Base-by-base conservation (phyloP, 2,888 invertebrate species). In the Teleogryllus oceanicus region DNA sequence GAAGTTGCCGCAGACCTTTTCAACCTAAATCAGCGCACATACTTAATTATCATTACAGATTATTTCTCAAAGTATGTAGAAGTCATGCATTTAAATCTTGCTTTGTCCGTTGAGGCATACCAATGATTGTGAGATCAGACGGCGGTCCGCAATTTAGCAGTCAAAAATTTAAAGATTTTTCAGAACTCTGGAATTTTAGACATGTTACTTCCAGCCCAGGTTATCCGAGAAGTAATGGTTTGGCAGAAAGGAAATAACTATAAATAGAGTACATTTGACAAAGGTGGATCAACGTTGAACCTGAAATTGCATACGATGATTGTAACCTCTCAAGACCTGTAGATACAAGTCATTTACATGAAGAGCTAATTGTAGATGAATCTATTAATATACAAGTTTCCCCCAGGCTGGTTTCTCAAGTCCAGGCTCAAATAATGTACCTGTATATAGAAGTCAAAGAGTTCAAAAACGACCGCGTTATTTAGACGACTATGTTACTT, bases 201-300 rank as follows among this genome's bases (percentile, higher is more conserved):
- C 77, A 77, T 21, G 16, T 77, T 21, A 77, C 77, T 13, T 77
- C 77, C 12, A 77, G 77, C 37, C 24, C 49, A 13, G 49, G 49
- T 24, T 77, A 77, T n/a, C 37, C 77, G 13, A 62, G 18, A 62
- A 62, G 62, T 62, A 62, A 62, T 16, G 62, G 4, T 18, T 16
- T 62, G 62, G 18, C 10, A 13, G 62, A 62, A 62, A 62, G 62
- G 18, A 0, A 62, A 16, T 62, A 16, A 62, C 62, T 16, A 62
- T 3, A 62, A 62, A 62, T 62, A 62, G 62, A 62, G 62, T 62
- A 62, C 62, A 2, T 62, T 62, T 62, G 18, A 16, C 10, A 62
- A 62, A 18, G 62, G 62, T 18, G 18, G 62, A 16, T 2, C 62
- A 16, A 16, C 3, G 18, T 62, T 13, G 4, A 62, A 62, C 18